Evolutionary conservation across 2,113 vertebrate genomes (phyloP), one percentile per base, ranked within the genome.

Genomic region (Brachypteracias leptosomus): DNA sequence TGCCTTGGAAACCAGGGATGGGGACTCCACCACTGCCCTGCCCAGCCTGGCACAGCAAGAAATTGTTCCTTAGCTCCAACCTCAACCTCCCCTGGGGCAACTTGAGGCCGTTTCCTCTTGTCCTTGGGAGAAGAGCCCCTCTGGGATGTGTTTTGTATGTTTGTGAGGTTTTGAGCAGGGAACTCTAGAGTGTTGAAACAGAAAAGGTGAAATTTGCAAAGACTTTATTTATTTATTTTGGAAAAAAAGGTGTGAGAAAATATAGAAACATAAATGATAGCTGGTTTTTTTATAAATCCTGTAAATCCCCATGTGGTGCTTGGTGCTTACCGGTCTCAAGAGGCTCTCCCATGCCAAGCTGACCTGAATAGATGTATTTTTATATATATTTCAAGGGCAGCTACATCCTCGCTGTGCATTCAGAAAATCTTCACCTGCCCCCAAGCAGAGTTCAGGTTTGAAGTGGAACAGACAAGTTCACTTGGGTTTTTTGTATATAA

Each of bases 61-160:
- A 31, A 57, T 57, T 57, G 10, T 11, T 33, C 54, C 29, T 31
- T 18, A 19, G 17, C 17, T 57, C 31, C 29, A 57, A 33, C 54
- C 6, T 55, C 6, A 55, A 31, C 29, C 54, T 54, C 10, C 29
- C 54, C 54, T 55, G 54, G 54, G 9, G 29, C 54, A 55, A 19
- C 29, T 31, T 55, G 29, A 31, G 54, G 29, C 29, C 26, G 7
- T 18, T 57, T 33, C 17, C 54, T 33, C 54, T 33, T 57, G 29
- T 55, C 15, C 29, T 57, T 57, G 54, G 17, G 54, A 57, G 54
- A 16, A 57, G 54, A 57, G 20, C 31, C 16, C 21, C 33, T 42
- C 22, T 22, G 49, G 36, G 31, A 49, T 11, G 38, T 1, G 17
- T 17, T 65, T 20, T 2, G 1, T 24, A 16, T 9, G 3, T 0